A percentile compares a stretch with the other conserved stretches of the same genome.
phyloP scores from a whole-genome alignment of 2,113 vertebrate species.

The Hemiprocne comata region DNA sequence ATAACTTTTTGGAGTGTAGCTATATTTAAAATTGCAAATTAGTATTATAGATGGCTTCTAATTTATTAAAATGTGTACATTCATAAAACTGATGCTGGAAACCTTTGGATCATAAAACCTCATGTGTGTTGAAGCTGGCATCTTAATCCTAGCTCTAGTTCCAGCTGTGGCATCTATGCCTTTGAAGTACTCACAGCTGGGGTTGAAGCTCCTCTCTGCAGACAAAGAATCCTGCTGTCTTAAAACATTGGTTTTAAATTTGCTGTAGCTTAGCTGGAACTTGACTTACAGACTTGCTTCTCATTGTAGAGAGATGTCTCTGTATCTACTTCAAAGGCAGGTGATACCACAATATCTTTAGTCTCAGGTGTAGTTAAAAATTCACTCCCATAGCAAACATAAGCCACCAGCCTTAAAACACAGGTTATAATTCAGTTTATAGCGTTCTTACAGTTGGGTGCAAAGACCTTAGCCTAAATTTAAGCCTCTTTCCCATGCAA shows the following conservation, averaged over 20 bases:
- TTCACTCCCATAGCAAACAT: neutral
- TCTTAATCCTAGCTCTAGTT: conserved; percentile 43
- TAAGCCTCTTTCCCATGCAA: neutral
- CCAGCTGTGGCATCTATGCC: conserved; percentile 36
- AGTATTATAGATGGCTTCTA: neutral
- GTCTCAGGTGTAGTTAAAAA: neutral
- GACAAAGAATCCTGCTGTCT: conserved; percentile 5
- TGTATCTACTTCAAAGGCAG: neutral
- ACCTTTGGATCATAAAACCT: conserved; percentile 11
- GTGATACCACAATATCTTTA: neutral
- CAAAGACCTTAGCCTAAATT: neutral
- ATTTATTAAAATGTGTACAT: conserved; percentile 25
- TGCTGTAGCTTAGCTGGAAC: conserved; percentile 10
- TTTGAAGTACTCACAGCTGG: conserved; percentile 57
- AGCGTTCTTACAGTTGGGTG: neutral
- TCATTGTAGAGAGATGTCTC: neutral
- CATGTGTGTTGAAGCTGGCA: neutral
- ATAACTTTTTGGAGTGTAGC: neutral
- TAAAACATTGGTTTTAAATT: conserved; percentile 33
- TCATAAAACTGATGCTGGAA: neutral
- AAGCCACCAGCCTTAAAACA: conserved; percentile 1
- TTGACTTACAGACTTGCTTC: conserved; percentile 16
- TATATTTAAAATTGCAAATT: conserved; percentile 24
- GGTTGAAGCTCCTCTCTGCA: neutral
- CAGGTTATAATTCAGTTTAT: neutral